Evolutionary conservation across 2,113 vertebrate genomes (phyloP).

Genomic region (Crypturellus undulatus): DNA sequence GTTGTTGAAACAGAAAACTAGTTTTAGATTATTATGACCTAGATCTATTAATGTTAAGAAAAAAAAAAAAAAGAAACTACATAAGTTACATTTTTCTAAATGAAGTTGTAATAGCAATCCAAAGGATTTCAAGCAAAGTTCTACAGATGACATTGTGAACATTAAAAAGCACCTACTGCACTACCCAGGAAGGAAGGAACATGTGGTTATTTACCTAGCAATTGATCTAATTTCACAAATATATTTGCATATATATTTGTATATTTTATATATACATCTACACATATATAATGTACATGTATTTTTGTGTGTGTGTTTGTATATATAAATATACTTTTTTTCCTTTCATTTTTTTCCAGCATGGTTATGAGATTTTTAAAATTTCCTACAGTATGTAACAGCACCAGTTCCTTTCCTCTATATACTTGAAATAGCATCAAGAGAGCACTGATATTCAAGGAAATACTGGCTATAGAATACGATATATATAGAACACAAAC

Average conservation of each 20-base stretch:
- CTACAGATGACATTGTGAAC: slow-evolving; percentile 15
- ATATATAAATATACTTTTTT: not conserved
- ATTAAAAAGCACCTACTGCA: not conserved
- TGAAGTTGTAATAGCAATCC: not conserved
- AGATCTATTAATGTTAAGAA: not conserved
- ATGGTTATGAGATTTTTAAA: not conserved
- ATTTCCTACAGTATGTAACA: not conserved
- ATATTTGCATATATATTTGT: not conserved
- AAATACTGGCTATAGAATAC: not conserved
- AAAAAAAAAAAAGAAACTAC: not conserved
- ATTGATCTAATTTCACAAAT: not conserved
- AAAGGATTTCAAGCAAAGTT: slow-evolving; percentile 30
- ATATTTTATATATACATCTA: not conserved
- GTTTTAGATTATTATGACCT: not conserved
- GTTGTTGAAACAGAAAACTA: not conserved
- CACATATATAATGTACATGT: too few relatives aligned
- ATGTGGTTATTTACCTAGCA: not conserved
- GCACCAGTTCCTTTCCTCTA: not conserved
- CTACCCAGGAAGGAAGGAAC: slow-evolving; percentile 21
- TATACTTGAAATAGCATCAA: not conserved
- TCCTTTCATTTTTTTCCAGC: not conserved
- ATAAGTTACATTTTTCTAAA: not conserved
- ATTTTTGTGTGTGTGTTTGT: too few relatives aligned
- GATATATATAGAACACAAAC: rapidly evolving
- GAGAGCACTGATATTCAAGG: not conserved